A percentile compares a stretch with the other conserved stretches of the same genome.
Conservation (phyloP, 2,113 vertebrate species). For the Bos javanicus region DNA sequence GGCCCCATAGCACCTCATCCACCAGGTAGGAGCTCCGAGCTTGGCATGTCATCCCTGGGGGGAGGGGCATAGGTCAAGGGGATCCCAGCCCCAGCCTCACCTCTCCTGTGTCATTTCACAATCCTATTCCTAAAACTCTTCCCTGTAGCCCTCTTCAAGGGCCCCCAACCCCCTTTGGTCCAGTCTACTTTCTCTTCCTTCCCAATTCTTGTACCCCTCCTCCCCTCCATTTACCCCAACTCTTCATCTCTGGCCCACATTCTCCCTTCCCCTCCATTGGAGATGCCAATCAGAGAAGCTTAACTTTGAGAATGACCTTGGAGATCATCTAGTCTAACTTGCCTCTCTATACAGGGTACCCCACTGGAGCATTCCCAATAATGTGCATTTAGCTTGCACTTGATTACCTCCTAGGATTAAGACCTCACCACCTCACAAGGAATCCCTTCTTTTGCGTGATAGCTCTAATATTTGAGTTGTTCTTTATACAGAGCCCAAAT, state of each 20-base stretch:
- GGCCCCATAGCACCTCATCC: slow-evolving; percentile 94
- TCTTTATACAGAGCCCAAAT: neutral
- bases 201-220: neutral
- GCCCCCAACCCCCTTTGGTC: neutral
- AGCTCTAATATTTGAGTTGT: neutral
- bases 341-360: neutral
- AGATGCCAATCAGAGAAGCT: neutral
- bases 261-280: neutral
- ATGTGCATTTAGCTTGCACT: neutral
- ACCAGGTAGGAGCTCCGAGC: slow-evolving; percentile 93
- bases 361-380: neutral
- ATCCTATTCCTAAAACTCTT: neutral
- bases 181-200: neutral
- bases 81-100: neutral
- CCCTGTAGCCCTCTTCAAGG: neutral
- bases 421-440: neutral
- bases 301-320: neutral
- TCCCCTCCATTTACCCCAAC: neutral
- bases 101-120: neutral
- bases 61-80: neutral
- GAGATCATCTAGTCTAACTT: neutral
- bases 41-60: slow-evolving; percentile 95
- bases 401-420: neutral
- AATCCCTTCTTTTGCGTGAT: neutral
- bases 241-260: neutral